Base-by-base conservation (phyloP, 2,113 vertebrate species). In the Cygnus atratus region DNA sequence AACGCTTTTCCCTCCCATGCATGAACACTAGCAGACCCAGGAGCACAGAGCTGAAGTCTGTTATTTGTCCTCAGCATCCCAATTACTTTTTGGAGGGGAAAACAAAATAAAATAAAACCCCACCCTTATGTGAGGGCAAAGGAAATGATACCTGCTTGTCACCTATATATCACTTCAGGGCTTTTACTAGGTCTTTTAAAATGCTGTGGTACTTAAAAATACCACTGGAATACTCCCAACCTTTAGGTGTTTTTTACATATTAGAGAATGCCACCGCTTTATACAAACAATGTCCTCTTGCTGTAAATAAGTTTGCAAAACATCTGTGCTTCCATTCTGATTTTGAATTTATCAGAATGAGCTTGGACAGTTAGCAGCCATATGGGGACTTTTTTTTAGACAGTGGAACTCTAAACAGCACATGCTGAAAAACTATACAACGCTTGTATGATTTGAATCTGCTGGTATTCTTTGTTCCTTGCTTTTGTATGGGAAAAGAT, bases 51-150 rank as follows among this genome's bases (percentile, higher is more conserved):
- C 79, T 79, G 48, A 67, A 88, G 73, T 54, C 84, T 93, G 87
- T 90, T 21, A 71, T 89, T 95, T 92, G 77, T 87, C 58, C 70
- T 91, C 78, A 75, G 66, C 70, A 84, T 95, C 48, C 66, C 74
- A 95, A 92, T 89, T 89, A 84, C 81, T 81, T 88, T 58, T 75
- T 66, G 35, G 77, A 68, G 61, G 29, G 19, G 66, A 90, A 81
- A 71, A 87, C 79, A 44, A 13, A 54, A 65, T 17, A 87, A 75
- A 61, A 87, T 74, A 39, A 16, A 33, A 3, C n/a, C 46, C 46
- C 52, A 1, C 82, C 74, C 12, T 41, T 48, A 16, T 77, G 28
- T 87, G 86, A 20, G 26, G 83, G 76, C 48, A 68, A 74, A 87
- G 57, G 39, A 24, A 12, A 9, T 59, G 46, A 43, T 46, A 81